Evolutionary conservation across 35 echinoderm and acorn worm genomes (phyloP), one percentile per base, ranked within the genome.

Genomic region (Apostichopus parvimensis): DNA sequence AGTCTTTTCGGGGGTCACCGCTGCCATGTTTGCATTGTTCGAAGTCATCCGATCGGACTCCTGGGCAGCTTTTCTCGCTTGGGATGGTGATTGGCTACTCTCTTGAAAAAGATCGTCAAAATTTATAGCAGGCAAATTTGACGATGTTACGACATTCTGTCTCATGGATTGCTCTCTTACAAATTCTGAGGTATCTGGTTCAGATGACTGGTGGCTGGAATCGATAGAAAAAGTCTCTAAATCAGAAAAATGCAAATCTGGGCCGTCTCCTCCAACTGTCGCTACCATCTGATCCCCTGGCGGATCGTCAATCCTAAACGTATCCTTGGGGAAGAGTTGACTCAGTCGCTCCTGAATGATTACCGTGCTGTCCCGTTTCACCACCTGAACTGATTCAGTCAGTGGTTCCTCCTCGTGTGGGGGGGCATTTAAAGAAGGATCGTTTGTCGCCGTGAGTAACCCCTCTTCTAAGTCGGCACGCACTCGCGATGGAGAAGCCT

Each of bases 161-260:
- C 64, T 88, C 72, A 88, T 15, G 34, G 86, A 88, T 88, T 61
- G 86, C 62, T 88, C 86, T 64, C 86, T 88, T 66, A 88, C 86
- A 88, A 88, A 6, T 62, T 88, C 86, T 88, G 86, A 34, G 64
- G 86, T 72, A 73, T 73, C 86, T 57, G n/a, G 20, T 52, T 88
- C 81, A 6, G 86, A 72, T 53, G 61, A 88, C 45, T 82, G 79
- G n/a, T 54, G 79, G 61, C 64, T 72, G 61, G 86, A 88, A 88
- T 88, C 20, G 23, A 88, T 64, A 15, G 86, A 88, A 54, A 72
- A 52, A 3, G 86, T 72, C 24, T 88, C 86, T 88, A 66, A 64
- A 52, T 88, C 86, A 53, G 86, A 88, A 54, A 73, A 54, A 14
- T 53, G 68, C 20, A 88, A 25, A 52, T 18, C 52, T 25, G 60